These are phyloP conservation scores for Nannoperca obscura DNA, from an alignment of 2,797 vertebrate genomes.

Conservation along the genomic window DNA sequence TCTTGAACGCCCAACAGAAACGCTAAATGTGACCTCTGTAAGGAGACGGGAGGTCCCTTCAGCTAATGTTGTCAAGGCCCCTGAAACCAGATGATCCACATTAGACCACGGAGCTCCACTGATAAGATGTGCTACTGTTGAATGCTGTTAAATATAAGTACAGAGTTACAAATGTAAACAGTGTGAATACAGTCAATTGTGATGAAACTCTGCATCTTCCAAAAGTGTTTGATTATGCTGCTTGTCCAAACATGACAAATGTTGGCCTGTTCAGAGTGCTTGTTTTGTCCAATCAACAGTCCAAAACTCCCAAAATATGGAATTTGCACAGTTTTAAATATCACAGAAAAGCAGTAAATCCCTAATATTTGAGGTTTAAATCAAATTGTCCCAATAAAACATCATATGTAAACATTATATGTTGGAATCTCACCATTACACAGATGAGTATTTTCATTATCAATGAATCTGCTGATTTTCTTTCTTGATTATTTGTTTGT, in stretches of 20 bases:
- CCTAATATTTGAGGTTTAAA: not conserved
- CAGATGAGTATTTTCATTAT: not conserved
- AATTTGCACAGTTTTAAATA: not conserved
- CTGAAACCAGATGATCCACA: not conserved
- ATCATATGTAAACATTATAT: not conserved
- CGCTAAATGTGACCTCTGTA: not conserved
- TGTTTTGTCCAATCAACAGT: not conserved
- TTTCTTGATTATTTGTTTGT: not conserved
- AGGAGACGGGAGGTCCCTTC: not conserved
- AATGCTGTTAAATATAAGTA: not conserved
- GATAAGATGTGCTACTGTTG: too few relatives aligned
- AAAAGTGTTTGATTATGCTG: not conserved
- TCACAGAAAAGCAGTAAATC: not conserved
- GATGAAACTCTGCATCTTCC: not conserved
- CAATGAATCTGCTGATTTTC: not conserved
- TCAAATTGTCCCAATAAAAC: not conserved
- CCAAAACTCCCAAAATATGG: not conserved
- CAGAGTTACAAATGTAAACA: not conserved
- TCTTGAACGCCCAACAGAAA: not conserved
- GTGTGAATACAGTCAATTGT: not conserved
- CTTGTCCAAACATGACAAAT: not conserved
- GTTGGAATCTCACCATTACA: not conserved
- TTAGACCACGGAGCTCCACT: slow-evolving; percentile 9
- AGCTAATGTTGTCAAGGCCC: not conserved
- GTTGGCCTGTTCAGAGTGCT: not conserved